A percentile compares a stretch with the other conserved stretches of the same genome.
Evolutionary conservation across 2,888 invertebrate species (phyloP).

Genomic region (Tipula confusa): DNA sequence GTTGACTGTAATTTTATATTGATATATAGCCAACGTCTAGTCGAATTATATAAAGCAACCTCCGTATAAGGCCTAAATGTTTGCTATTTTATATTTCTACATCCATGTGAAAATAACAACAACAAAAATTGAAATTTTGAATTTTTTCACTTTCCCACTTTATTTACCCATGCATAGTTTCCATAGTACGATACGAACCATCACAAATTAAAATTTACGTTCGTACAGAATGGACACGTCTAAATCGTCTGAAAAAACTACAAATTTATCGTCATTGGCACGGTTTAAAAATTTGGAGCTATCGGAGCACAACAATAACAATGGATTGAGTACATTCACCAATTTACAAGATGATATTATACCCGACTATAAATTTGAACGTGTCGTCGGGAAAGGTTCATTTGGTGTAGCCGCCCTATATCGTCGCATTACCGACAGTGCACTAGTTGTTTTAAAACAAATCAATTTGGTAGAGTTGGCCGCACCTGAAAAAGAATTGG

Average conservation of each 20-base stretch:
- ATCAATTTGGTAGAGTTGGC: slow-evolving; percentile 65
- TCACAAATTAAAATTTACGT: not conserved
- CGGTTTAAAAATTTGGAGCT: not conserved
- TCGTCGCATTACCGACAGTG: slow-evolving; percentile 58
- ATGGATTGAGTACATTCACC: not conserved
- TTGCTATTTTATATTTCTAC: too few species aligned
- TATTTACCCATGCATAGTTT: too few species aligned
- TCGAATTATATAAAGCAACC: too few species aligned
- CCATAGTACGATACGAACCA: not conserved
- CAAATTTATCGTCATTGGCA: not conserved
- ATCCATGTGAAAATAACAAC: too few species aligned
- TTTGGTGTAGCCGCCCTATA: slow-evolving; percentile 69
- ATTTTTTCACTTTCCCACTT: too few species aligned
- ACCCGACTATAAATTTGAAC: slow-evolving; percentile 43
- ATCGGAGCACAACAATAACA: not conserved
- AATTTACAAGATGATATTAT: not conserved
- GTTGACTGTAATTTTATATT: too few species aligned
- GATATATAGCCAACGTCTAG: too few species aligned
- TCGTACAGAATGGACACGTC: not conserved
- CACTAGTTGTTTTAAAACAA: slow-evolving; percentile 68
- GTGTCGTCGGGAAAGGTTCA: slow-evolving; percentile 54
- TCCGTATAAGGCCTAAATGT: too few species aligned
- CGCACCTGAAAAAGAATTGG: slow-evolving; percentile 61
- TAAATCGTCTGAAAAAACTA: not conserved
- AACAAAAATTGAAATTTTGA: too few species aligned